A percentile compares a stretch with the other conserved stretches of the same genome.
phyloP scores from a whole-genome alignment of 2,113 vertebrate species.

The Phylloscopus whistleri region DNA sequence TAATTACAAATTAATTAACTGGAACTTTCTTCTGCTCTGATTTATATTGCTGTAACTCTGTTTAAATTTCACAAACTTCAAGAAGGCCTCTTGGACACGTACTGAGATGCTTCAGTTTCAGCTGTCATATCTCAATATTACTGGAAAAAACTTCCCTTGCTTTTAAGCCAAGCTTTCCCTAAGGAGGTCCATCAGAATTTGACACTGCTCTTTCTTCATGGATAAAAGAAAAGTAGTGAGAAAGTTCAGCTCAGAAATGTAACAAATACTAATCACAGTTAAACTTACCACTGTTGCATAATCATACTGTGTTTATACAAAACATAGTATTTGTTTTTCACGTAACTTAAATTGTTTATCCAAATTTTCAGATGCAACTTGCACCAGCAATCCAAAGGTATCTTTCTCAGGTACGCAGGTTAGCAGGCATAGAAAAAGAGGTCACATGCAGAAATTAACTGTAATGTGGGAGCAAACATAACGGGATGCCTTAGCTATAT shows the following conservation, averaged over 20 bases:
- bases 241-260: background rate
- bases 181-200: background rate
- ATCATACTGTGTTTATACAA: background rate
- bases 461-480: background rate
- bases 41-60: background rate
- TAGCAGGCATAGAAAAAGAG: background rate
- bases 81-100: background rate
- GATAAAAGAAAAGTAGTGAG: background rate
- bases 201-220: background rate
- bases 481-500: background rate
- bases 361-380: background rate
- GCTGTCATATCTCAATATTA: background rate
- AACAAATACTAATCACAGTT: background rate
- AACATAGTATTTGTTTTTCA: background rate
- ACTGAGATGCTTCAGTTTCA: background rate
- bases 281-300: background rate
- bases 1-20: background rate
- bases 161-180: background rate
- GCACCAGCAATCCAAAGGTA: background rate
- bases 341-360: background rate
- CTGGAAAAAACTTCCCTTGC: background rate
- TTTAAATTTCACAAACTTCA: background rate
- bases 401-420: background rate
- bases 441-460: background rate
- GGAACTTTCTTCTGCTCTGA: background rate